Base-by-base conservation (phyloP, 2,888 invertebrate species). In the Nomada fucata region DNA sequence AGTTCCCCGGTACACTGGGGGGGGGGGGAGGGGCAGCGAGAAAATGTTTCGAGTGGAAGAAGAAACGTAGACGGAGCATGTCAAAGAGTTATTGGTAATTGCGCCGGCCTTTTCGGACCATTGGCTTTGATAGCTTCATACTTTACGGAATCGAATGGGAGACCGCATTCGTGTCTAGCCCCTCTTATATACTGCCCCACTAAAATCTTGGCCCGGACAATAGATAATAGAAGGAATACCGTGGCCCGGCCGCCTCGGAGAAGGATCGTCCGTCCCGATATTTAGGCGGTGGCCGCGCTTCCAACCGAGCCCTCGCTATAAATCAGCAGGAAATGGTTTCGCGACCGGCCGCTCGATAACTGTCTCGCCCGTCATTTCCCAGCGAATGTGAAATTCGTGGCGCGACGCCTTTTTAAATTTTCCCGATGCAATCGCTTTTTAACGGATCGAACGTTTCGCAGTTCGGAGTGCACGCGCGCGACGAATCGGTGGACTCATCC, bases 61-160 rank as follows among this genome's bases (percentile, higher is more conserved):
- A 87, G 84, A 87, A 86, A 86, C 86, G 86, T 83, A 85, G 87
- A 87, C 86, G 86, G 88, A 82, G 89, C 88, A 88, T 86, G 90
- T 90, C 90, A 89, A 89, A 92, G 92, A 93, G 89, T 93, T 93
- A 93, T 92, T 90, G 92, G 92, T 93, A 93, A 93, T 93, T 92
- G 92, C 90, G 87, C 85, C 87, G 85, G 88, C 76, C 88, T 92
- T 92, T 88, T 87, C 92, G 91, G 92, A 75, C 91, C 93, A 93
- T 93, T 93, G 92, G 84, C 79, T 92, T 90, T 92, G 93, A 93
- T 93, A 92, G 93, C 92, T 92, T 93, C 93, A 92, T 93, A 93
- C 92, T 91, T 93, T 90, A 93, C 92, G 86, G 88, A 92, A 92
- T 93, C 93, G 92, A 90, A 90, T 87, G 87, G 89, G 73, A 89